A percentile compares a stretch with the other conserved stretches of the same genome.
These are phyloP conservation scores for Quadriops clusia DNA, from an alignment of 2,888 invertebrate species.

Conservation along the genomic window DNA sequence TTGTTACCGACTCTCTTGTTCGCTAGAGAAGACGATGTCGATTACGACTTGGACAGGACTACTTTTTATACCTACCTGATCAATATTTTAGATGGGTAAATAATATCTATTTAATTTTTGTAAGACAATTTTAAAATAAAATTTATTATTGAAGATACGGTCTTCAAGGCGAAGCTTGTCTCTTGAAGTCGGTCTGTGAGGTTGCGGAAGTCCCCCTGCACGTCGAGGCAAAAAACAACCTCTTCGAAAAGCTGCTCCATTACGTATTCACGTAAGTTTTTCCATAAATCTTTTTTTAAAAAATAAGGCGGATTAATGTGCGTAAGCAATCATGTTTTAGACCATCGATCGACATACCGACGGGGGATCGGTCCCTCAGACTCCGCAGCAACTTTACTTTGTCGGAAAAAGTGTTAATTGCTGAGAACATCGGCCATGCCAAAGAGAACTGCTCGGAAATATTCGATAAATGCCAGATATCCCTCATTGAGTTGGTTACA, in stretches of 20 bases:
- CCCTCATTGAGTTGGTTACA: too few species aligned
- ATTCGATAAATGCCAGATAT: too few species aligned
- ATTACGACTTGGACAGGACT: conserved; percentile 24
- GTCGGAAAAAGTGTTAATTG: too few species aligned
- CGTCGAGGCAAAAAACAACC: conserved; percentile 27
- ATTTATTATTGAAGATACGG: conserved; percentile 23
- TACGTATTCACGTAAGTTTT: conserved; percentile 31
- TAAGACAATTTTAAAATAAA: conserved; percentile 1
- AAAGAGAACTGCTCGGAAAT: too few species aligned
- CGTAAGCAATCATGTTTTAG: too few species aligned
- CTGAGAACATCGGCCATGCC: too few species aligned
- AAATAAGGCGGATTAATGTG: too few species aligned
- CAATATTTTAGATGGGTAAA: conserved; percentile 24
- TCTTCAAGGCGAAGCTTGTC: conserved; percentile 26
- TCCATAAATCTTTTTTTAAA: too few species aligned
- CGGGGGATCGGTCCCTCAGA: too few species aligned
- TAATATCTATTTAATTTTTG: conserved; percentile 2
- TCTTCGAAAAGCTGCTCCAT: conserved; percentile 35
- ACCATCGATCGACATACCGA: too few species aligned
- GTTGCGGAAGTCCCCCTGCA: conserved; percentile 29
- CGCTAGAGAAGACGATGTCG: conserved; percentile 18
- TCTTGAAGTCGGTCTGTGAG: conserved; percentile 28
- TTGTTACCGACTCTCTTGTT: conserved; percentile 21
- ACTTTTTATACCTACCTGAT: conserved; percentile 26
- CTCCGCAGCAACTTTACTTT: too few species aligned